Conservation (phyloP, 2,797 vertebrate genomes). For the Sciurus carolinensis region DNA sequence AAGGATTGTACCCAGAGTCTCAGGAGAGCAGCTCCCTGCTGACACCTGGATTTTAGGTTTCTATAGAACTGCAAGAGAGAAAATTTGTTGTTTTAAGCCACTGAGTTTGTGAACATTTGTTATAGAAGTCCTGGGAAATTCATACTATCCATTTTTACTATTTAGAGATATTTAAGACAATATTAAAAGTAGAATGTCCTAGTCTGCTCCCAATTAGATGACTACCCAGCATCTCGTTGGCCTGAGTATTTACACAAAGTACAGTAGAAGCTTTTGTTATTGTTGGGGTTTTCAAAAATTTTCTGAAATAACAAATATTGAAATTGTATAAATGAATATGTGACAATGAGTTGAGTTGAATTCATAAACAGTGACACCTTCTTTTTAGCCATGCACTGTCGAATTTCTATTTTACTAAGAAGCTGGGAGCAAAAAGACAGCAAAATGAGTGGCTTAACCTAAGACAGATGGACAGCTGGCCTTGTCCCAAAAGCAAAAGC, state of each 20-base stretch:
- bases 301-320: conserved; percentile 25
- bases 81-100: not conserved
- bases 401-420: not conserved
- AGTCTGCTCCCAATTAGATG: not conserved
- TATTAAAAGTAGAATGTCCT: conserved; percentile 3
- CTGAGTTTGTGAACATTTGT: not conserved
- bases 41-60: not conserved
- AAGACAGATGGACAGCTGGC: conserved; percentile 6
- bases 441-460: conserved; percentile 39
- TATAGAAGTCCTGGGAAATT: not conserved
- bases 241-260: not conserved
- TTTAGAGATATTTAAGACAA: conserved; percentile 19
- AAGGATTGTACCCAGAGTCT: not conserved
- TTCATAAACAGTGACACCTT: not conserved
- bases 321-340: conserved; percentile 26
- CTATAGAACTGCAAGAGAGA: not conserved
- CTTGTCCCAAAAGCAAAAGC: not conserved
- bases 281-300: no score
- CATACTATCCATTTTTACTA: not conserved
- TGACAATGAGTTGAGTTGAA: not conserved
- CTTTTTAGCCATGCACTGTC: conserved; percentile 10
- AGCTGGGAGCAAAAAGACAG: not conserved
- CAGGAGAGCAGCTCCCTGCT: not conserved
- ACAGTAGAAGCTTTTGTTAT: not conserved
- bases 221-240: not conserved